These are phyloP conservation scores for Disparrhopalites patrizii DNA, from an alignment of 2,888 invertebrate species.

Conservation along the genomic window DNA sequence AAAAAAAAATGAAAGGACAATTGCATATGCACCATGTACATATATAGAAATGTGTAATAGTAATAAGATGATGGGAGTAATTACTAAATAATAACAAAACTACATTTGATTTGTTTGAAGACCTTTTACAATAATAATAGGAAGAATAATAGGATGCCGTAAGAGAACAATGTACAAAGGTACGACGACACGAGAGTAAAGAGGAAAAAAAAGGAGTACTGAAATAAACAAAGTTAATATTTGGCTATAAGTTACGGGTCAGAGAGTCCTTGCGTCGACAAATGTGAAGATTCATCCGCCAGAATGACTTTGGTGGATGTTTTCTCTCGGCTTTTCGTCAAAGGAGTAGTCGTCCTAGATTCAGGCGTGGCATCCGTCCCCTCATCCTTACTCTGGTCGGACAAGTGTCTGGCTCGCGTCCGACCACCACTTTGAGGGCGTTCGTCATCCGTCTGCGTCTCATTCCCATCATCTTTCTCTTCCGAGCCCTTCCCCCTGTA, in stretches of 20 bases:
- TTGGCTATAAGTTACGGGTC: constrained; percentile 23
- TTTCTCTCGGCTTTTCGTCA: neutral
- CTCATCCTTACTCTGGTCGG: constrained; percentile 1
- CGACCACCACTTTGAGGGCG: neutral
- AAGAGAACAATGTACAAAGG: no score
- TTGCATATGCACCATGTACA: no score
- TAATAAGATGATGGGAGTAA: no score
- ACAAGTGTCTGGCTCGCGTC: neutral
- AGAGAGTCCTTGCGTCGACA: constrained; percentile 21
- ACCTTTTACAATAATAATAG: no score
- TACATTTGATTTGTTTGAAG: no score
- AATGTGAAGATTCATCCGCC: constrained; percentile 11
- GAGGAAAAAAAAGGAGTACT: no score
- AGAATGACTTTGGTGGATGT: constrained; percentile 20
- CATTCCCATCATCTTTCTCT: neutral
- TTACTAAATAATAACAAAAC: no score
- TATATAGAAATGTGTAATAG: no score
- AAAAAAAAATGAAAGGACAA: no score
- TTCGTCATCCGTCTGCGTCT: neutral
- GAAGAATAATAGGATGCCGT: no score
- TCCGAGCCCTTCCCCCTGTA: no score
- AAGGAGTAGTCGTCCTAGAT: neutral
- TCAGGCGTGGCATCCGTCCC: neutral
- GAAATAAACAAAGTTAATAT: no score
- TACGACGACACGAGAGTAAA: neutral